A percentile compares a stretch with the other conserved stretches of the same genome.
phyloP scores from a whole-genome alignment of 2,888 invertebrate genomes.

The Altica lythri region DNA sequence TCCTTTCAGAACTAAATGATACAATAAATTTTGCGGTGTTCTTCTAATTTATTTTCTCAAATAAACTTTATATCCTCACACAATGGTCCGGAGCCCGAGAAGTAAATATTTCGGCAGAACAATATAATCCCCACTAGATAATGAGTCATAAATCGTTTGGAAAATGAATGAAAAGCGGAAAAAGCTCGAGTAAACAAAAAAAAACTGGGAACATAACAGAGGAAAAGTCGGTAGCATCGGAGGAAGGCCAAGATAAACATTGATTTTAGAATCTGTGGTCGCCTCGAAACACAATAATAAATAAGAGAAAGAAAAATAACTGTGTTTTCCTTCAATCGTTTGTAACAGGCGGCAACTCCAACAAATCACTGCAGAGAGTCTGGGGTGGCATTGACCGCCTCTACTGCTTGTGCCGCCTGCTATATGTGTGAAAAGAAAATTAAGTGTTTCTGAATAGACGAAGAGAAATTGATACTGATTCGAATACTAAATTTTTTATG shows the following conservation, averaged over 20 bases:
- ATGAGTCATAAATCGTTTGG: slow-evolving; percentile 46
- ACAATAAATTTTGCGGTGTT: slow-evolving; percentile 35
- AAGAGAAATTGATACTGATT: no score
- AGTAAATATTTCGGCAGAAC: slow-evolving; percentile 45
- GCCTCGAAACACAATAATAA: slow-evolving; percentile 39
- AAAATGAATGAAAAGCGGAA: slow-evolving; percentile 45
- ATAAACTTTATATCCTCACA: slow-evolving; percentile 35
- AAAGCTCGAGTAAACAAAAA: slow-evolving; percentile 35
- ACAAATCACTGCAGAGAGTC: slow-evolving; percentile 44
- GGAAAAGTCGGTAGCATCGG: slow-evolving; percentile 15
- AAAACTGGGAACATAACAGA: slow-evolving; percentile 14
- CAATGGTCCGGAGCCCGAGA: slow-evolving; percentile 32
- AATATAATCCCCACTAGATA: slow-evolving; percentile 43
- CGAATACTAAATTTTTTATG: no score
- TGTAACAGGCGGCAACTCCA: slow-evolving; percentile 44
- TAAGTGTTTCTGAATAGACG: slow-evolving; percentile 8
- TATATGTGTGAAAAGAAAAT: slow-evolving; percentile 14
- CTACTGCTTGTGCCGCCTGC: slow-evolving; percentile 2
- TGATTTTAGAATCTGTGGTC: slow-evolving; percentile 45
- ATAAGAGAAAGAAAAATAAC: slow-evolving; percentile 41
- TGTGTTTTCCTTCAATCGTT: slow-evolving; percentile 48
- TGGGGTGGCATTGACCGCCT: slow-evolving; percentile 15
- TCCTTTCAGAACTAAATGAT: slow-evolving; percentile 34
- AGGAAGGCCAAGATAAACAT: slow-evolving; percentile 45
- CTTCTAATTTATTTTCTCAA: slow-evolving; percentile 36